phyloP scores from a whole-genome alignment of 2,113 vertebrate genomes.

The Pholis gunnellus region DNA sequence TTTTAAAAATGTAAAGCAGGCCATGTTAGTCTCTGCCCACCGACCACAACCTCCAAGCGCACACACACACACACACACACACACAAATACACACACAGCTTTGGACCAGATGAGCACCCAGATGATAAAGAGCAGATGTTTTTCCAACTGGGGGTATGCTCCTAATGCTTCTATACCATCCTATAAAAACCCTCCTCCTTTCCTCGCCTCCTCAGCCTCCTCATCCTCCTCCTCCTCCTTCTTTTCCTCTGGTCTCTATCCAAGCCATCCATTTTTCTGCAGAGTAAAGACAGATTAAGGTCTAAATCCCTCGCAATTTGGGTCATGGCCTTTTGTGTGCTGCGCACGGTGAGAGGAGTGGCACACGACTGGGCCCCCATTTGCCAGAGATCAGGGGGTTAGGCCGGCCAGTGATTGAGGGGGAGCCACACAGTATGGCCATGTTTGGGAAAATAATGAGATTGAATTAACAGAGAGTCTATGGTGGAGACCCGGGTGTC shows the following conservation, averaged over 20 bases:
- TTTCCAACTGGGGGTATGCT: slow-evolving; percentile 55
- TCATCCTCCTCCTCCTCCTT: slow-evolving; percentile 13
- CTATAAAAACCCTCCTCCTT: slow-evolving; percentile 30
- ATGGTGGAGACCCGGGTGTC: slow-evolving; percentile 51
- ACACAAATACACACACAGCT: slow-evolving; percentile 35
- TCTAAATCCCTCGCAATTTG: slow-evolving; percentile 77
- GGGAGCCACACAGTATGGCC: slow-evolving; percentile 40
- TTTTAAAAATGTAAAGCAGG: slow-evolving; percentile 83
- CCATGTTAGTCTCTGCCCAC: slow-evolving; percentile 54
- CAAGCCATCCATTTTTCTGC: slow-evolving; percentile 69
- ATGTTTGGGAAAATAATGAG: slow-evolving; percentile 77
- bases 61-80: slow-evolving; percentile 23
- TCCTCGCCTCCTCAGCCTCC: neutral
- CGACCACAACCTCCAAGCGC: slow-evolving; percentile 35
- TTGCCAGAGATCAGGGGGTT: slow-evolving; percentile 79
- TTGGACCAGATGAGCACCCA: slow-evolving; percentile 39
- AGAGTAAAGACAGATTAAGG: slow-evolving; percentile 78
- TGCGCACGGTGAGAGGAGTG: slow-evolving; percentile 4
- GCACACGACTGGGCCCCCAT: slow-evolving; percentile 59
- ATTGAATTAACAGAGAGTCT: slow-evolving; percentile 76
- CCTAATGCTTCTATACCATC: slow-evolving; percentile 61
- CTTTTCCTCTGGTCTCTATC: slow-evolving; percentile 54
- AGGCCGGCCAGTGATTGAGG: slow-evolving; percentile 70
- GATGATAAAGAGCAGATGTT: slow-evolving; percentile 77
- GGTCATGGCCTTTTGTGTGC: slow-evolving; percentile 70